Evolutionary conservation across 2,888 invertebrate species (phyloP), one percentile per base, ranked within the genome.

Genomic region (Hydriomena furcata): DNA sequence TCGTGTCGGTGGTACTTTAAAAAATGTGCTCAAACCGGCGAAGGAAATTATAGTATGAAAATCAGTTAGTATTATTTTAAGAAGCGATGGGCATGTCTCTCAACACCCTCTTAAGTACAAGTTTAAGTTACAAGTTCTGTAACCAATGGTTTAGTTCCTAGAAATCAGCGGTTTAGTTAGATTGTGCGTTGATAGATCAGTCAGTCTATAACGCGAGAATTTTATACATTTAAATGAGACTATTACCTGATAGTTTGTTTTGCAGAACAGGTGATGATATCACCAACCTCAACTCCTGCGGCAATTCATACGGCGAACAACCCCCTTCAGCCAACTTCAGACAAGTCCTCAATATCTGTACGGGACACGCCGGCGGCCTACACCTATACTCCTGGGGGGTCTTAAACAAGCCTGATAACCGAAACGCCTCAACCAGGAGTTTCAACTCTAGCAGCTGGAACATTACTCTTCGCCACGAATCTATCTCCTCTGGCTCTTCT

Each of bases 271-370:
- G 81, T 20, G 88, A 85, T 0, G 89, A 80, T 30, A 90, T 88
- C 5, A 94, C 81, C 45, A 92, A 80, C 40, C 93, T 91, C 68
- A 95, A 92, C 65, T 94, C 93, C 35, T 91, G 85, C 1, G 93
- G 93, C 60, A 95, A 74, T 50, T 94, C 92, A 63, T 92, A 91
- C 0, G 94, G 94, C 27, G 91, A 84, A 25, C 92, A 82, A 2
- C 91, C 82, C 1, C 93, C 93, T 72, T 94, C 94, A 0, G 94
- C 94, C 42, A 94, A 71, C 65, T 90, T 91, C 58, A 93, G 80
- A 57, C 93, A 94, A 1, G 94, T 85, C 71, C 93, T 88, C 34
- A 94, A 68, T 28, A 93, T 91, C 66, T 93, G 91, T 25, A 94
- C 84, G 0, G 90, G 89, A 45, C 87, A 88, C 3, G 79, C 78